Base-by-base conservation (phyloP, 2,797 vertebrate genomes). In the Crocodylus rhombifer region DNA sequence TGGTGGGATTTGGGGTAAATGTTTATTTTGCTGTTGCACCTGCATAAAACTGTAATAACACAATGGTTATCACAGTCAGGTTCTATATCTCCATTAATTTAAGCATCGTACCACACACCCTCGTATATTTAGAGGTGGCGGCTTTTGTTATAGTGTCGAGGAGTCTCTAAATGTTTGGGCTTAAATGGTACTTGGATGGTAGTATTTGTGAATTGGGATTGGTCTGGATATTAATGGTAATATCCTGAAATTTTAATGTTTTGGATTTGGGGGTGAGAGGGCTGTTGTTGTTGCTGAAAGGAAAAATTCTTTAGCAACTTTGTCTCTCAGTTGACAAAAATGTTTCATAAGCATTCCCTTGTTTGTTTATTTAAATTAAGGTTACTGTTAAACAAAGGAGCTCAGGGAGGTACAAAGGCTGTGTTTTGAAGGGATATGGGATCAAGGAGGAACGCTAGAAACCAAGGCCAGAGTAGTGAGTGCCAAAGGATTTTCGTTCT, bases 271-370 rank as follows among this genome's bases (percentile, higher is more conserved):
- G 7, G 42, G 42, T 8, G 42, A 42, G 42, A 42, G 42, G 42
- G 7, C 42, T 42, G 42, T 9, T 42, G 36, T 42, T 42, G 7
- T 42, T 88, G 28, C 84, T 94, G 83, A 79, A 89, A 91, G 60
- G 79, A 95, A 82, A 81, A n/a, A 6, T 51, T 77, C n/a, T 67
- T 73, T 23, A 60, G 63, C 65, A 88, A 73, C 64, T 77, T 81
- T 77, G 95, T 57, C 58, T 92, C 95, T 92, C 91, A 90, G 77
- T 95, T 91, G 85, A 56, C 90, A 84, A 93, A 91, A 65, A 76
- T 69, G 78, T 82, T 94, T 30, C 36, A 77, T 77, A 56, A 57
- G 74, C 76, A 84, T 91, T 95, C 77, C 55, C 42, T 82, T 33
- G 65, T 57, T 64, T 91, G 89, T 82, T 30, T 77, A 71, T 79